Conservation (phyloP, 1,140 invertebrate species). For the Drosophila eugracilis region DNA sequence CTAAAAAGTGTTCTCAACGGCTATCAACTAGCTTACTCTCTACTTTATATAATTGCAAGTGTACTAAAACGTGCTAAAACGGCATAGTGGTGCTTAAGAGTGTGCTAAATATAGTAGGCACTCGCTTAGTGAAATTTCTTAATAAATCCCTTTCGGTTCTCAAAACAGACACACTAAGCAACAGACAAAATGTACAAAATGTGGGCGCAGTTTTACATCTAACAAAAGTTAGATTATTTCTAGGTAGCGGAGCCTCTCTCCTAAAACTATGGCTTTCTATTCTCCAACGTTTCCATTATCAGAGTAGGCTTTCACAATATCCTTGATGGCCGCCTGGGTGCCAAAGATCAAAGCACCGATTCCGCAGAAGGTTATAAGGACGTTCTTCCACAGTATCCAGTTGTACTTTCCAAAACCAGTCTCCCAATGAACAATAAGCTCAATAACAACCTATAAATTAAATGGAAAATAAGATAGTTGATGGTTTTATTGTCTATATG, state of each 20-base stretch:
- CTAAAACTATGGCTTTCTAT: neutral
- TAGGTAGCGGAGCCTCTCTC: conserved; percentile 51
- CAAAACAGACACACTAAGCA: conserved; percentile 48
- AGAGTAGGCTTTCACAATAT: conserved; percentile 87
- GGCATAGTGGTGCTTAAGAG: conserved; percentile 57
- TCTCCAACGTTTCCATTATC: neutral
- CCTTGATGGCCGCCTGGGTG: conserved; percentile 90
- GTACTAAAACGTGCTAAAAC: conserved; percentile 70
- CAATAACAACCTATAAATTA: conserved; percentile 66
- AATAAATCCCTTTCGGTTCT: conserved; percentile 42
- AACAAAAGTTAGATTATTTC: conserved; percentile 77
- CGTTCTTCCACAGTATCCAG: conserved; percentile 92
- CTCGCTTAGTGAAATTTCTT: conserved; percentile 37
- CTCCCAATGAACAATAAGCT: conserved; percentile 85
- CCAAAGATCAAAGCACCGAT: conserved; percentile 92
- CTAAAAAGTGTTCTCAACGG: conserved; percentile 2
- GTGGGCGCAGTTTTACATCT: conserved; percentile 71
- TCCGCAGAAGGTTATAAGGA: conserved; percentile 90
- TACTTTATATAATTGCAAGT: conserved; percentile 61
- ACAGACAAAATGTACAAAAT: conserved; percentile 67
- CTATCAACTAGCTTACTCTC: conserved; percentile 52
- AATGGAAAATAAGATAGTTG: neutral
- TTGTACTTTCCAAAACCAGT: conserved; percentile 89
- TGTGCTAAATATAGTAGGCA: conserved; percentile 66
- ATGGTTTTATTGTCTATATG: no score